Evolutionary conservation across 1,140 invertebrate genomes (phyloP), one percentile per base, ranked within the genome.

Genomic region (Drosophila quadrilineata): DNA sequence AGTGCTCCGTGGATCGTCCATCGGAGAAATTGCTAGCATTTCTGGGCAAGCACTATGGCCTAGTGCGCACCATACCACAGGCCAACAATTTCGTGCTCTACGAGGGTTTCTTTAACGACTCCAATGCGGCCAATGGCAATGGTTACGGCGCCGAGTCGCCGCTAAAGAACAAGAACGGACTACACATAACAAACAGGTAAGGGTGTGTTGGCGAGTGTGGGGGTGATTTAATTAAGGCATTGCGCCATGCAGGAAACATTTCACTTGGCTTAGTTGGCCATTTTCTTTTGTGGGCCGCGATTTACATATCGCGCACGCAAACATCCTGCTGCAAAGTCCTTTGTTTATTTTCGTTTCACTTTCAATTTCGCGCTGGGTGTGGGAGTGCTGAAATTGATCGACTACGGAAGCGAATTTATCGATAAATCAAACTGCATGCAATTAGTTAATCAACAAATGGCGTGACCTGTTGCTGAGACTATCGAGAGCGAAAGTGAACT

Each of bases 71-170:
- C 12, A 93, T 97, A 72, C 94, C 94, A 6, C 96, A 97, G 88
- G 93, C 94, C 52, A 97, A 97, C 87, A 97, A 97, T 89, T 98
- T 96, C 91, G 96, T 97, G 2, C 93, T 97, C 17, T 98, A 94
- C 89, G 92, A 94, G 68, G 94, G 94, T 66, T 98, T 97, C 89
- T 97, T 98, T 71, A 91, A 91, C 41, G 75, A 73, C 10, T 22
- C 24, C 3, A 17, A 24, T 14, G 90, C 92, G 24, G 19, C 52
- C 21, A 87, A 63, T 50, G 71, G 46, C 9, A 31, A 59, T 6
- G 16, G 57, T 29, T 87, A 88, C 49, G 75, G 75, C 31, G 72
- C 73, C 40, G 70, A 59, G 10, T 62, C 63, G 38, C 53, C 70
- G 46, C 29, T 68, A 36, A 56, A 41, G 8, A 28, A 14, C 49